Conservation (phyloP, 2,113 vertebrate genomes). For the Sebastes fasciatus region DNA sequence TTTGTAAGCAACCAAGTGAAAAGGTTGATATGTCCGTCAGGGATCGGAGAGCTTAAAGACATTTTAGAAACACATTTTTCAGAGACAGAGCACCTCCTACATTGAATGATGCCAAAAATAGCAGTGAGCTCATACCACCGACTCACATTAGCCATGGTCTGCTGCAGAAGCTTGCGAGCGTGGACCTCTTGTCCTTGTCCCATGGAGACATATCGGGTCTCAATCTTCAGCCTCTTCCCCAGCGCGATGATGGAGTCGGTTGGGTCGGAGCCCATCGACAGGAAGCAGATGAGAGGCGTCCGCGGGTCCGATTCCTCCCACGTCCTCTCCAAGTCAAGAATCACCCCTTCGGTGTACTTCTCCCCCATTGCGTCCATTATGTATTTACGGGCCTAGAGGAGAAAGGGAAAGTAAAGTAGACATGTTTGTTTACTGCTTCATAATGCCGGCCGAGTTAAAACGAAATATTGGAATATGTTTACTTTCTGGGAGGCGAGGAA, state of each 20-base stretch:
- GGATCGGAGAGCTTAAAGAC: neutral
- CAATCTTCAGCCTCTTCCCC: conserved; percentile 90
- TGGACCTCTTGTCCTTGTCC: conserved; percentile 96
- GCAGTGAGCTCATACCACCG: conserved; percentile 10
- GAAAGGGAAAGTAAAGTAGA: conserved; percentile 13
- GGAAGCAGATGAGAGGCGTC: conserved; percentile 94
- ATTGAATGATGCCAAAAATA: neutral
- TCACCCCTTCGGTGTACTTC: conserved; percentile 90
- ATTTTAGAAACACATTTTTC: neutral
- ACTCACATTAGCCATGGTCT: conserved; percentile 92
- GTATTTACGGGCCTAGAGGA: conserved; percentile 92
- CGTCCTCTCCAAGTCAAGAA: conserved; percentile 92
- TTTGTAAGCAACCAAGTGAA: neutral
- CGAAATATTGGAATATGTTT: conserved; percentile 27
- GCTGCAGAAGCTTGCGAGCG: conserved; percentile 92
- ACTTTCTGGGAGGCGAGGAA: conserved; percentile 17
- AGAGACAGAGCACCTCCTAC: neutral
- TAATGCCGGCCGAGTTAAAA: conserved; percentile 14
- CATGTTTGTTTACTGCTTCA: conserved; percentile 21
- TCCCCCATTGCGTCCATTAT: conserved; percentile 91
- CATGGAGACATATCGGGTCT: conserved; percentile 94
- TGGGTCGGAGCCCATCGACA: conserved; percentile 97
- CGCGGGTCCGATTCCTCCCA: conserved; percentile 94
- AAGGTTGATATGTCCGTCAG: neutral
- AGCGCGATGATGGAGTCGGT: conserved; percentile 93